Evolutionary conservation across 2,113 vertebrate species (phyloP).

Genomic region (Ploceus nigricollis): DNA sequence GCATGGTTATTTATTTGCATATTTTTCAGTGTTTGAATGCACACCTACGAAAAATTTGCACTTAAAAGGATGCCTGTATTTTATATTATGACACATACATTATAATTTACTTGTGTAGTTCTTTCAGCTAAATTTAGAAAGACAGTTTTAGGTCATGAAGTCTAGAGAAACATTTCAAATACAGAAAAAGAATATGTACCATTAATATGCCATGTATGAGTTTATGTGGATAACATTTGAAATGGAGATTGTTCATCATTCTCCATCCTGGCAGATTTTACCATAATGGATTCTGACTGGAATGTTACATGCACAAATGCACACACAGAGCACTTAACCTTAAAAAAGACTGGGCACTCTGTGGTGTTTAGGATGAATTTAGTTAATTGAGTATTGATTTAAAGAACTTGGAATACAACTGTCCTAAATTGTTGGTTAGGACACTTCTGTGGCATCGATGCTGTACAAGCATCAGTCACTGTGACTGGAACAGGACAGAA

Average conservation of each 20-base stretch:
- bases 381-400: not conserved
- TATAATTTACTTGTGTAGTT: slow-evolving; percentile 24
- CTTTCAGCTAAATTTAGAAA: slow-evolving; percentile 57
- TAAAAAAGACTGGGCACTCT: not conserved
- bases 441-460: accelerated
- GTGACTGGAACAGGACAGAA: not conserved
- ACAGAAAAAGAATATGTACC: not conserved
- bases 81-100: not conserved
- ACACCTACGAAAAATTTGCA: slow-evolving; percentile 31
- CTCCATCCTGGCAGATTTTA: not conserved
- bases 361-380: not conserved
- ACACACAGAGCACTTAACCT: not conserved
- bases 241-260: not conserved
- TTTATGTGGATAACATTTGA: not conserved
- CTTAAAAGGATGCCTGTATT: slow-evolving; percentile 32
- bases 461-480: not conserved
- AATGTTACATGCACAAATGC: not conserved
- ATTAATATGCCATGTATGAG: not conserved
- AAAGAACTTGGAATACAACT: not conserved
- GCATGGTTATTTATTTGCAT: not conserved
- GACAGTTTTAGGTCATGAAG: slow-evolving; percentile 55
- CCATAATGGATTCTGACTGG: not conserved
- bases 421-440: not conserved
- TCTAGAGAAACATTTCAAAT: slow-evolving; percentile 19
- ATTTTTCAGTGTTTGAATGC: not conserved